Conservation (phyloP, 2,888 invertebrate genomes). For the Rhingia rostrata region DNA sequence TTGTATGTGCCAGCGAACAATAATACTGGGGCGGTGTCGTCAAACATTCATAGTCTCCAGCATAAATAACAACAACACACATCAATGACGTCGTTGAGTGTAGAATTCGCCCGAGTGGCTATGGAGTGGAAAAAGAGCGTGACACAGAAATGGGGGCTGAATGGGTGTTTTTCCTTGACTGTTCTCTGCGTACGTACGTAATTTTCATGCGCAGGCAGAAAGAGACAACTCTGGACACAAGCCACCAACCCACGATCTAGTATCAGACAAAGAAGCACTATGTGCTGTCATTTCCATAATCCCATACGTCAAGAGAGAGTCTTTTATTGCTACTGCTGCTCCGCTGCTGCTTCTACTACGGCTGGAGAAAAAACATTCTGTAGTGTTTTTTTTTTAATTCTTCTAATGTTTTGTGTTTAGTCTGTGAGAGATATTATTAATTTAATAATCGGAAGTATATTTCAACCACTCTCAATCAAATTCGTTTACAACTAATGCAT, state of each 20-base stretch:
- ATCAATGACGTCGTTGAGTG: constrained; percentile 54
- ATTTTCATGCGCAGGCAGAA: constrained; percentile 72
- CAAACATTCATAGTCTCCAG: constrained; percentile 24
- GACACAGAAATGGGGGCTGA: constrained; percentile 69
- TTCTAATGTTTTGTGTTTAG: constrained; percentile 66
- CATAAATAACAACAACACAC: constrained; percentile 47
- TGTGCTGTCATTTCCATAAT: constrained; percentile 70
- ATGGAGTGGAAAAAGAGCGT: constrained; percentile 55
- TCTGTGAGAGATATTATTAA: constrained; percentile 56
- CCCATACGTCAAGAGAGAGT: constrained; percentile 70
- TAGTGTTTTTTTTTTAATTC: constrained; percentile 43
- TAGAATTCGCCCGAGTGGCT: constrained; percentile 10
- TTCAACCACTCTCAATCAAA: constrained; percentile 39
- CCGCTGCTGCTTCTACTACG: constrained; percentile 51
- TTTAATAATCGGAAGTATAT: constrained; percentile 39
- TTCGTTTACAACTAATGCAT: constrained; percentile 54
- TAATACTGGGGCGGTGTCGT: constrained; percentile 10
- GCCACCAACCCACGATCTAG: constrained; percentile 30
- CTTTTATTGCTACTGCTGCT: constrained; percentile 53
- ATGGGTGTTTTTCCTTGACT: constrained; percentile 64
- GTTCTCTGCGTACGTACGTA: constrained; percentile 65
- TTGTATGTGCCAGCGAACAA: constrained; percentile 15
- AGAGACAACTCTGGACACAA: constrained; percentile 63
- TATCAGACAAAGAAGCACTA: constrained; percentile 64
- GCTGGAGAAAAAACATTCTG: constrained; percentile 72